phyloP scores from a whole-genome alignment of 2,113 vertebrate genomes.

The Ictalurus punctatus region DNA sequence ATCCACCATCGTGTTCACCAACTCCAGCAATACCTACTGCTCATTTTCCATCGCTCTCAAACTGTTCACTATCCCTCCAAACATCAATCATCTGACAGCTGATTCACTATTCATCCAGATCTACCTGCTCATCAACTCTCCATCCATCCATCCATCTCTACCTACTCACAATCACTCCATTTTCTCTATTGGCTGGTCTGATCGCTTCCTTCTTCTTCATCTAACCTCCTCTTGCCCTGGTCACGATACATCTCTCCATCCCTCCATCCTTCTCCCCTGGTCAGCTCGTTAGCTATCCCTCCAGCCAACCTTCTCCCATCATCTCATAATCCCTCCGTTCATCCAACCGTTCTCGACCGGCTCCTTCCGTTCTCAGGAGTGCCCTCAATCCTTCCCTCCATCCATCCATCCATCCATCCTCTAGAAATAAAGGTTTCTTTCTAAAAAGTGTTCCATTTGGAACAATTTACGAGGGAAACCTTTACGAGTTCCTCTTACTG shows the following conservation, averaged over 20 bases:
- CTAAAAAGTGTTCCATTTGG: neutral
- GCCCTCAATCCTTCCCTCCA: neutral
- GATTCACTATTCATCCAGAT: too few species aligned
- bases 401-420: neutral
- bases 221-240: neutral
- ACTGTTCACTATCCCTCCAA: neutral
- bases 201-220: neutral
- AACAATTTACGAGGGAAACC: neutral
- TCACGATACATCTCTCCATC: neutral
- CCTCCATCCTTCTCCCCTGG: neutral
- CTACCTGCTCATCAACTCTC: neutral
- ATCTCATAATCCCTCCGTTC: neutral
- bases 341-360: neutral
- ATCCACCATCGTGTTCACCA: neutral
- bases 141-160: neutral
- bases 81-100: too few species aligned
- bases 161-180: neutral
- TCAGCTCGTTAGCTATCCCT: neutral
- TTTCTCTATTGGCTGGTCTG: neutral
- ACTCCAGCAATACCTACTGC: neutral
- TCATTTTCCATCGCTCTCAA: neutral
- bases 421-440: neutral
- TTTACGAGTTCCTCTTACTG: neutral
- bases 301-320: neutral
- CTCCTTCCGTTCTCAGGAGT: neutral